Conservation (phyloP, 1,140 invertebrate genomes). For the Helicoverpa zea region DNA sequence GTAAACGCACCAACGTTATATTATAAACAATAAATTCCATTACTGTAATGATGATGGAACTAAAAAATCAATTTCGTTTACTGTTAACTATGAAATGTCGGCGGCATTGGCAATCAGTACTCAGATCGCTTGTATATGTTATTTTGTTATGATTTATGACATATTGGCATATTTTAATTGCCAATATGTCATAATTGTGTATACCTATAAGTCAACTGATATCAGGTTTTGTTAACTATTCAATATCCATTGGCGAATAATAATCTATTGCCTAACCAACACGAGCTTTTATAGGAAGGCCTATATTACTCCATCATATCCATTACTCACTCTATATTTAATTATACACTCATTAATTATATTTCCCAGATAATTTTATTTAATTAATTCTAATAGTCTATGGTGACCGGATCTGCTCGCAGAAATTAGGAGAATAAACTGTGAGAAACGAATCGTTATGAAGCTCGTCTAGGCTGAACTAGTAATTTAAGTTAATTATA, state of each 20-base stretch:
- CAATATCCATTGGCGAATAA: conserved; percentile 8
- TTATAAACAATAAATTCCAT: conserved; percentile 78
- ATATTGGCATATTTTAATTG: conserved; percentile 26
- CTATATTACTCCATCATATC: neutral
- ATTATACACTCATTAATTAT: conserved; percentile 29
- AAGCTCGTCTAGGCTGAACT: conserved; percentile 28
- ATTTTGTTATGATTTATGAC: conserved; percentile 22
- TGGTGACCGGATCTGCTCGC: conserved; percentile 15
- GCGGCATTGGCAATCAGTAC: conserved; percentile 55
- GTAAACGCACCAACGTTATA: conserved; percentile 71
- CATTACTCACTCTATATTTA: neutral
- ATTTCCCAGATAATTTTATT: conserved; percentile 20
- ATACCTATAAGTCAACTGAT: conserved; percentile 3
- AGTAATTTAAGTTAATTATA: conserved; percentile 33
- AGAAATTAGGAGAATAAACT: conserved; percentile 33
- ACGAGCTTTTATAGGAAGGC: neutral
- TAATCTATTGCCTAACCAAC: neutral
- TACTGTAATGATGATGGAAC: conserved; percentile 75
- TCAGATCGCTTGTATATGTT: conserved; percentile 38
- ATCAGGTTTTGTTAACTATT: neutral
- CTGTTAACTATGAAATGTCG: conserved; percentile 71
- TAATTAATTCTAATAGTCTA: conserved; percentile 35
- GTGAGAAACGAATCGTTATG: conserved; percentile 32
- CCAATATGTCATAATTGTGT: no score
- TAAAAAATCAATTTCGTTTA: conserved; percentile 82